These are phyloP conservation scores for Chionomys nivalis DNA, from an alignment of 2,113 vertebrate genomes.

Conservation along the genomic window DNA sequence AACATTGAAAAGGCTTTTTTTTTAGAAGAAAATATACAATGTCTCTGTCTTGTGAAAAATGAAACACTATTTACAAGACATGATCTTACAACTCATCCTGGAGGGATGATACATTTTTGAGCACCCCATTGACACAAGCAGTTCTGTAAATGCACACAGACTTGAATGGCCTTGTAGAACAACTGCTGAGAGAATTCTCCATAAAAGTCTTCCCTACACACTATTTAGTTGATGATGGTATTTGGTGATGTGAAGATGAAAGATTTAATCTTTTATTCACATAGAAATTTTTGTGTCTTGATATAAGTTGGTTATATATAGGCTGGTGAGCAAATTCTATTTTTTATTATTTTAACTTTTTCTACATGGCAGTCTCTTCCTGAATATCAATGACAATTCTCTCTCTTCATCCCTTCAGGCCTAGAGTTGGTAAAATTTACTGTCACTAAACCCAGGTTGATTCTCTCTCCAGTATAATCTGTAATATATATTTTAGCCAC, in stretches of 20 bases:
- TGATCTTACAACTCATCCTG: conserved; percentile 32
- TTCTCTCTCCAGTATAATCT: background rate
- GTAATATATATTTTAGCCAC: background rate
- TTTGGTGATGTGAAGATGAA: too few relatives aligned
- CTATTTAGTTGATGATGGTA: background rate
- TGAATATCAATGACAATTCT: background rate
- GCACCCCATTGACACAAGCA: conserved; percentile 3
- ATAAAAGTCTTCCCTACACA: background rate
- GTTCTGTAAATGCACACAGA: background rate
- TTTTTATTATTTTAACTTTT: background rate
- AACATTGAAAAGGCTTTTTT: conserved; percentile 25
- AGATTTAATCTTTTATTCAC: background rate
- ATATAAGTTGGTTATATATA: background rate
- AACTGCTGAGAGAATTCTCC: conserved; percentile 33
- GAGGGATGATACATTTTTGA: conserved; percentile 33
- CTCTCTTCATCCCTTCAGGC: background rate
- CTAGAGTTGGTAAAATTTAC: background rate
- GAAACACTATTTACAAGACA: conserved; percentile 29
- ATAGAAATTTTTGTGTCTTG: background rate
- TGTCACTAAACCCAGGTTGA: background rate
- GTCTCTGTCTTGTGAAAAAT: background rate
- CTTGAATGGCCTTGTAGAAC: background rate
- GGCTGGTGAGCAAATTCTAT: background rate
- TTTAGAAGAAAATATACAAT: background rate
- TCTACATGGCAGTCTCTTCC: background rate